Evolutionary conservation across 2,797 vertebrate species (phyloP), one percentile per base, ranked within the genome.

Genomic region (Scarus forsteni): DNA sequence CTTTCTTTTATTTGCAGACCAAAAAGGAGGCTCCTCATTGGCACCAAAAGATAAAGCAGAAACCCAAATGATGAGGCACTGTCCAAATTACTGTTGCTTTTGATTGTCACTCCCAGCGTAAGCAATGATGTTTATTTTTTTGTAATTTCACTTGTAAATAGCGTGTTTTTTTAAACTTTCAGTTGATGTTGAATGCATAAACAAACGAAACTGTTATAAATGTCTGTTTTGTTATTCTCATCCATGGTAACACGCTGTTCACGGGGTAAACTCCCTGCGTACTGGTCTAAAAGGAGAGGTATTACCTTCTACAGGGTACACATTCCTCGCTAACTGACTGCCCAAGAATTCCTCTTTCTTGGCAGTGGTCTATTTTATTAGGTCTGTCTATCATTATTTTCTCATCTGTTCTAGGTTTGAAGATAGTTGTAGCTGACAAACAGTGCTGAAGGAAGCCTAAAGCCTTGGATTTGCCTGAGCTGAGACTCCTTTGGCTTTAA

Each of bases 1-100:
- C 52, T 76, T 13, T 67, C 19, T 77, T 70, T 79, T 55, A 7
- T 83, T 85, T 77, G 1, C 91, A 95, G 94, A 94, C 93, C 1
- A 94, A 94, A 73, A 93, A 89, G 81, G 89, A 91, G 57, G 86
- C 50, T 82, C 88, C 93, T 19, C 87, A 86, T 67, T 92, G 92
- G 92, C 84, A 86, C 79, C 85, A 80, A 54, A 92, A 83, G 70
- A 38, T 72, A 60, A 91, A 84, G 68, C 81, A 81, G 66, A 93
- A 86, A 71, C 73, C 79, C 46, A 92, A 90, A 81, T 93, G 79
- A 92, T n/a, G 1, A 45, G 13, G 51, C 1, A 6, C 48, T 49
- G 44, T 1, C 39, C 2, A 52, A 52, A 9, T 15, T n/a, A 36
- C 7, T 50, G 34, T 13, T 83, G 35, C 52, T 66, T 6, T 48